Base-by-base conservation (phyloP, 1,140 invertebrate genomes). In the Chymomyza costata region DNA sequence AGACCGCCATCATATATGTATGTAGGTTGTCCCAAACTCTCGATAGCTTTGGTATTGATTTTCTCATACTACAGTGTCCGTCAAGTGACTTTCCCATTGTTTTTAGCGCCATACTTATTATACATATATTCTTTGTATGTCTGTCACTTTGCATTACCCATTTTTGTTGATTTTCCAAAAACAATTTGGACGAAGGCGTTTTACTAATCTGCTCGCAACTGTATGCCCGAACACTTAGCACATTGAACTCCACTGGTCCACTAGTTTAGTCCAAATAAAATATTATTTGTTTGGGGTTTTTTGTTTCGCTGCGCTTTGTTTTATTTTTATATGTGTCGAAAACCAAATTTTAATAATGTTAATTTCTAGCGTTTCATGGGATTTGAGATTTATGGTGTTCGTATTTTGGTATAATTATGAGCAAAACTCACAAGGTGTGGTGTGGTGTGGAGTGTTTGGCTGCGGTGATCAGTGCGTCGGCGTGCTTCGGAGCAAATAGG, bases 331-430 rank as follows among this genome's bases (percentile, higher is more conserved):
- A 25, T 60, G 54, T 80, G 66, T 67, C 67, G 52, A 78, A 65
- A 73, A 80, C 73, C 64, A 80, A 80, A 68, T 80, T 80, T 80
- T 80, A 80, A 80, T 80, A 73, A 80, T 80, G 73, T 81, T 80
- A 80, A 80, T 81, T 80, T 65, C 64, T 51, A 39, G 68, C 60
- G 59, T 73, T 78, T 80, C 73, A 80, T 80, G 73, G 74, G 73
- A 80, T 60, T 51, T 61, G 59, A 51, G 50, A 80, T 80, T 80
- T 80, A 80, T 54, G 64, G 41, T 34, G 46, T 17, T 39, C 14
- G 46, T 46, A 47, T 57, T 62, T 62, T 43, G 65, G 49, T 28
- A 62, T 65, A 70, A 78, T 71, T 67, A 78, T 66, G 57, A 61
- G 56, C 56, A 58, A 53, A 56, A 73, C 41, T 18, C 37, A 28